Base-by-base conservation (phyloP, 2,113 vertebrate species). In the Crotalus helleri region DNA sequence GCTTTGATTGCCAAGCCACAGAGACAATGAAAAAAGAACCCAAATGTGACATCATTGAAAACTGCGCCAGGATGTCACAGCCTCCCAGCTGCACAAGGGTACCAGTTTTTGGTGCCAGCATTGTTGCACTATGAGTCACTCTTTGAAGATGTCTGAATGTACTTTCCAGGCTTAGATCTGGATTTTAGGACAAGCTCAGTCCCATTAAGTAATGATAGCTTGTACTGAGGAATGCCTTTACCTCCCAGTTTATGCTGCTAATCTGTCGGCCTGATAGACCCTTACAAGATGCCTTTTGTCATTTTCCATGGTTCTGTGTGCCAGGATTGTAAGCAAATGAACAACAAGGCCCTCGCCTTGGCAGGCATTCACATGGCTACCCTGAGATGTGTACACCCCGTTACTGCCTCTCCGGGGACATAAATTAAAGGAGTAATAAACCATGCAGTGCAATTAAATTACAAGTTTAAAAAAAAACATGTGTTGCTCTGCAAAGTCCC, bases 261-360 rank as follows among this genome's bases (percentile, higher is more conserved):
- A 97, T 97, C 95, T 98, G 97, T 98, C 97, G 97, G 98, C 97
- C 97, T 97, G 97, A 97, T 97, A 96, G 97, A 96, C 96, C 97
- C 95, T 92, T 97, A 96, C 98, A 97, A 98, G 98, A 97, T 69
- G 96, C 97, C 96, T 97, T 98, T 98, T 98, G 97, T 98, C 97
- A 97, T 97, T 96, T 97, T 94, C 95, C 95, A 96, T 81, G 96
- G 96, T 97, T 97, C 96, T 98, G 97, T 94, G 96, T 98, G 97
- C 98, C 97, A 97, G 96, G 97, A 97, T 97, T 98, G 95, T 94
- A 95, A 98, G 97, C 90, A 97, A 96, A 94, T 96, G 97, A 90
- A 85, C 95, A 97, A 94, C 92, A 95, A 97, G 96, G 96, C 96
- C 96, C 58, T 94, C 97, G 96, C 96, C 94, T 97, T 98, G 97